Percentiles rank a stretch among this genome's conserved stretches.
Evolutionary conservation across 2,888 invertebrate genomes (phyloP).

Genomic region (Strigamia maritima): DNA sequence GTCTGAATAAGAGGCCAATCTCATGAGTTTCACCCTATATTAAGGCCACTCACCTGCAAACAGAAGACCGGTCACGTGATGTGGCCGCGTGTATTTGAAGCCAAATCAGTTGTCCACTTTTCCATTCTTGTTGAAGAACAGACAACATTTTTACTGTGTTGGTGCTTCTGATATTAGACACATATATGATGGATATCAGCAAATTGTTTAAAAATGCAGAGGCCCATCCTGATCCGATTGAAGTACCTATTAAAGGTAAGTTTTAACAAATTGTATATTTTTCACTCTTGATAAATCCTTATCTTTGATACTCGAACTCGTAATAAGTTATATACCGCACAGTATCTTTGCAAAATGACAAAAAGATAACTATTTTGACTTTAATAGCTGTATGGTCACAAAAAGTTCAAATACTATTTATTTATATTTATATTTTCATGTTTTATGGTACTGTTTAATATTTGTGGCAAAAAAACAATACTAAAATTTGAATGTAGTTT

Average conservation of each 20-base stretch:
- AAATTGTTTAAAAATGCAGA: slow-evolving; percentile 15
- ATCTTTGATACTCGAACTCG: no score
- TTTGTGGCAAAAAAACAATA: neutral
- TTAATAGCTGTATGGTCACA: no score
- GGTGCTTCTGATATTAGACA: neutral
- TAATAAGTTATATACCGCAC: no score
- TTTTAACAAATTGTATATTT: neutral
- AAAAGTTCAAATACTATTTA: no score
- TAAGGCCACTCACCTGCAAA: slow-evolving; percentile 15
- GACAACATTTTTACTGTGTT: neutral
- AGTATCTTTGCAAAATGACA: no score
- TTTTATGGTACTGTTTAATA: no score
- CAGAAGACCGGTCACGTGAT: slow-evolving; percentile 8
- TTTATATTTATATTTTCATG: no score
- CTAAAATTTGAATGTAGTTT: neutral
- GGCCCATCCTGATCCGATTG: neutral
- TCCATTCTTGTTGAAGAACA: neutral
- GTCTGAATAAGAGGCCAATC: neutral
- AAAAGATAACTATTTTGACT: no score
- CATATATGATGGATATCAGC: slow-evolving; percentile 4
- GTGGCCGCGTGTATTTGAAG: slow-evolving; percentile 15
- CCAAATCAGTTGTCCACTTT: neutral
- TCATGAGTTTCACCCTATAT: neutral
- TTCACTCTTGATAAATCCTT: neutral
- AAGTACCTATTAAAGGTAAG: slow-evolving; percentile 30